Base-by-base conservation (phyloP, 2,113 vertebrate genomes). In the Cairina moschata region DNA sequence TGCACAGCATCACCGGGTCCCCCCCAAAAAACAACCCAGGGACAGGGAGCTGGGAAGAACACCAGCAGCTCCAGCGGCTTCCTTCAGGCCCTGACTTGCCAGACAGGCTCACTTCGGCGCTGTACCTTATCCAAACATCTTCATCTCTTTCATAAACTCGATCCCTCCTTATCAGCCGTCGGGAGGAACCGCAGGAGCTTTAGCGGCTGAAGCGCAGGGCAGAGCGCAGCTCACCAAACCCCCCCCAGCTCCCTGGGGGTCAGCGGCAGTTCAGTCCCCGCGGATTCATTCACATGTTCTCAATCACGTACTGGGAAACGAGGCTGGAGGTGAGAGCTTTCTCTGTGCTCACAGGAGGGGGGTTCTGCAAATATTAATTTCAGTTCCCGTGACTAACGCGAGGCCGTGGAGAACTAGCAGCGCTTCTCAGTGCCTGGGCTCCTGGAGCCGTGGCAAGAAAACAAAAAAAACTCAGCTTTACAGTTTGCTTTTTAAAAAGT, bases 81-180 rank as follows among this genome's bases (percentile, higher is more conserved):
- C 90, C 62, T 88, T 96, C 98, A 97, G 96, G 96, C 96, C 95
- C 91, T 4, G 54, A 96, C 98, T 98, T 92, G 97, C 74, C 96
- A 1, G 48, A 92, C 97, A 71, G 92, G 97, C 97, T 97, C n/a
- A 88, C 94, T 96, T 74, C n/a, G 95, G 97, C 92, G 60, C 88
- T 44, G 32, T 1, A 29, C 96, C 94, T 98, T 97, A 98, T 98
- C 97, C 97, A 97, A 98, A 98, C 96, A 98, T 97, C 97, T 97
- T 95, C 98, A 97, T 97, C 97, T 85, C 96, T 97, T 97, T 97
- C 97, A 97, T 96, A 97, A 97, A 97, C 78, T 79, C 98, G 96
- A 96, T 90, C 97, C 94, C 91, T 95, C 90, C 97, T 98, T 96
- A 97, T 97, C 98, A 91, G 93, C 95, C 97, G 97, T 97, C 96